Conservation (phyloP, 2,888 invertebrate genomes). For the Acrocyrtus sp. region DNA sequence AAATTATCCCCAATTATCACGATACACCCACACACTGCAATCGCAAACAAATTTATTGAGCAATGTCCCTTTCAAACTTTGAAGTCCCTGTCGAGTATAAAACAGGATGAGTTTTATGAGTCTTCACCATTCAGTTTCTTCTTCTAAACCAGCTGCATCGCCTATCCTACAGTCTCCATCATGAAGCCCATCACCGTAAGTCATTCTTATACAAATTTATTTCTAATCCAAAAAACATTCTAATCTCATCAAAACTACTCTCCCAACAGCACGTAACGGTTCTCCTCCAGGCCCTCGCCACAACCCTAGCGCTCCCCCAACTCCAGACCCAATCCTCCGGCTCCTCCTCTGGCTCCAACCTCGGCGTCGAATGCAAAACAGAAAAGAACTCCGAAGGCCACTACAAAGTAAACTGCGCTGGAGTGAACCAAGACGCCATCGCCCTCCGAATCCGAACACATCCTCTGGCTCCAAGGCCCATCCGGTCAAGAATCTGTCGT, state of each 20-base stretch:
- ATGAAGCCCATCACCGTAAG: no score
- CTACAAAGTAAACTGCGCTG: constrained; percentile 47
- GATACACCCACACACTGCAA: no score
- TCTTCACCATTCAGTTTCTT: no score
- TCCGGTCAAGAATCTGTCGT: constrained; percentile 28
- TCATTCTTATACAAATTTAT: neutral
- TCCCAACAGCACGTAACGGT: no score
- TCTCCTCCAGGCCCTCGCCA: constrained; percentile 17
- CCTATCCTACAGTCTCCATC: no score
- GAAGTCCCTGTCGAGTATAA: no score
- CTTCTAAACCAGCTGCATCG: no score
- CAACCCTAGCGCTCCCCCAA: constrained; percentile 20
- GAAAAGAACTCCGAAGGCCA: constrained; percentile 25
- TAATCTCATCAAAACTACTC: no score
- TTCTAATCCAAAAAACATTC: no score
- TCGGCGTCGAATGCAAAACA: constrained; percentile 52
- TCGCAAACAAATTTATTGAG: neutral
- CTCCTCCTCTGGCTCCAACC: constrained; percentile 25
- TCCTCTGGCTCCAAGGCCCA: constrained; percentile 40
- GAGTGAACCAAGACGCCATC: constrained; percentile 44
- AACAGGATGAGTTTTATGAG: no score
- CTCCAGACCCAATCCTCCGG: constrained; percentile 9
- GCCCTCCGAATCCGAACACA: constrained; percentile 47
- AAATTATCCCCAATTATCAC: no score
- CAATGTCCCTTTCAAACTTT: neutral